Evolutionary conservation across 1,140 invertebrate genomes (phyloP).

Genomic region (Zeugodacus cucurbitae): DNA sequence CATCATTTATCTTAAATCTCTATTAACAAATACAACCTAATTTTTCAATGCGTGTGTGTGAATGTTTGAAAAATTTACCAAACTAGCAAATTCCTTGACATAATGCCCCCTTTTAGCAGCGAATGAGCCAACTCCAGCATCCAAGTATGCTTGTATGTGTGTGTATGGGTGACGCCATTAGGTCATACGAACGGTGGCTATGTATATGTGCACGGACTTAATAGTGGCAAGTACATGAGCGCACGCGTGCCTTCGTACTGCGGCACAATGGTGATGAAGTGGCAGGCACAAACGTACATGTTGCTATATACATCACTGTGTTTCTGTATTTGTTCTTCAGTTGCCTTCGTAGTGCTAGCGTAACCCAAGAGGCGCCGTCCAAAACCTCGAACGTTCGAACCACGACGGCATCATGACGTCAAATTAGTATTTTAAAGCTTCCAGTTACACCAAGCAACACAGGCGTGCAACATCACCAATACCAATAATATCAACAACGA

Average conservation of each 20-base stretch:
- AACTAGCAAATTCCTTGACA: constrained; percentile 29
- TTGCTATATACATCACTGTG: neutral
- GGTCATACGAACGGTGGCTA: neutral
- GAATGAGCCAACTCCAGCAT: neutral
- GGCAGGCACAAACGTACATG: neutral
- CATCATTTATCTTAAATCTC: constrained; percentile 39
- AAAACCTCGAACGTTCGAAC: constrained; percentile 11
- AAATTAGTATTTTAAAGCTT: constrained; percentile 42
- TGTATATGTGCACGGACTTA: neutral
- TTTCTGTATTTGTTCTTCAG: neutral
- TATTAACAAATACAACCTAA: constrained; percentile 35
- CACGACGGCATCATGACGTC: constrained; percentile 36
- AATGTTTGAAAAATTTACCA: neutral
- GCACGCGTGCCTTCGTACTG: neutral
- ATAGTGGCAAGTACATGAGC: constrained; percentile 22
- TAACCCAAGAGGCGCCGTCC: constrained; percentile 32
- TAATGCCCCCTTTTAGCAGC: constrained; percentile 20
- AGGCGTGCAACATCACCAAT: neutral
- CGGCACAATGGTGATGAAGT: constrained; percentile 7
- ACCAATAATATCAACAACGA: neutral
- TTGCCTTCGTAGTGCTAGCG: neutral
- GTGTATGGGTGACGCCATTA: neutral
- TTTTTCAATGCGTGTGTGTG: too few relatives aligned
- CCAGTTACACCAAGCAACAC: constrained; percentile 42
- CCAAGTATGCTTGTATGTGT: neutral